These are phyloP conservation scores for Polydrusus tereticollis DNA, from an alignment of 2,888 invertebrate genomes.

Conservation along the genomic window DNA sequence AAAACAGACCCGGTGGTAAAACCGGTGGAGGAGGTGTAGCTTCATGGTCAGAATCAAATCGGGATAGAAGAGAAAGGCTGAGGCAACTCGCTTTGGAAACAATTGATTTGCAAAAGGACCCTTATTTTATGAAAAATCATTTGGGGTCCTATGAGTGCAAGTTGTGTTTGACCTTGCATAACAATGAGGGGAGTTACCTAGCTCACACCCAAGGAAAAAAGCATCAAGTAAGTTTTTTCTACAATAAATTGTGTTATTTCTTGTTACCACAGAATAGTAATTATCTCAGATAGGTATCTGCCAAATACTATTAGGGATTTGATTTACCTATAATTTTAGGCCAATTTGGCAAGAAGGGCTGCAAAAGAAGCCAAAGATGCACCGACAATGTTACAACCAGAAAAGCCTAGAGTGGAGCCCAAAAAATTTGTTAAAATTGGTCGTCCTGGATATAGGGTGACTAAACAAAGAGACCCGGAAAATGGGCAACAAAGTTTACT, in stretches of 20 bases:
- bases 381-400: constrained; percentile 93
- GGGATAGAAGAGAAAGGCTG: constrained; percentile 95
- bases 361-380: constrained; percentile 99
- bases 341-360: constrained; percentile 96
- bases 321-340: constrained; percentile 76
- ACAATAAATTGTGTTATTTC: no score
- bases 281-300: no score
- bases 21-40: constrained; percentile 99
- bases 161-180: constrained; percentile 96
- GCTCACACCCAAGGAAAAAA: constrained; percentile 99
- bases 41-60: constrained; percentile 98
- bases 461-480: constrained; percentile 97
- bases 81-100: constrained; percentile 97
- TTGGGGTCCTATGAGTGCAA: constrained; percentile 97
- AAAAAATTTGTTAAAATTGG: constrained; percentile 99
- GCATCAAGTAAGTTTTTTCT: constrained; percentile 71
- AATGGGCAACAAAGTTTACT: constrained; percentile 96
- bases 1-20: constrained; percentile 98
- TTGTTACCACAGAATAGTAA: no score
- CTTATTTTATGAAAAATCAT: constrained; percentile 99
- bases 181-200: constrained; percentile 98
- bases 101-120: constrained; percentile 99
- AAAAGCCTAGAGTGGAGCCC: constrained; percentile 96
- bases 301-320: no score
- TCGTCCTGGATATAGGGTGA: constrained; percentile 97